Conservation (phyloP, 2,888 invertebrate genomes). For the Tanaodytes sp. region DNA sequence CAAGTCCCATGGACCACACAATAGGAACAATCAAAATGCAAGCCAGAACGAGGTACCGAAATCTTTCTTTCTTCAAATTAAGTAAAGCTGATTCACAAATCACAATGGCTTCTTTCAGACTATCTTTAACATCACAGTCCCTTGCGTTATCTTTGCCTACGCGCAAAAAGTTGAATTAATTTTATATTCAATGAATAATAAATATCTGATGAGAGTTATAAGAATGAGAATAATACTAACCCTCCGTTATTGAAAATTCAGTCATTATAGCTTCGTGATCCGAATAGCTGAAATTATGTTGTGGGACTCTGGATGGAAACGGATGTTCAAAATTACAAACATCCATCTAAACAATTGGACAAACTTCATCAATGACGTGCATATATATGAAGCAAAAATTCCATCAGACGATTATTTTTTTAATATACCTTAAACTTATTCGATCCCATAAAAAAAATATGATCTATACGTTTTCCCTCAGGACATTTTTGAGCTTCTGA, state of each 20-base stretch:
- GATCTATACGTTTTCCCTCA: constrained; percentile 92
- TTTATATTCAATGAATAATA: no score
- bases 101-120: constrained; percentile 76
- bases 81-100: constrained; percentile 77
- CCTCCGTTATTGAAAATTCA: constrained; percentile 66
- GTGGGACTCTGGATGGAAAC: constrained; percentile 82
- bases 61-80: constrained; percentile 74
- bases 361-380: no score
- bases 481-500: constrained; percentile 75
- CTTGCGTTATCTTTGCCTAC: constrained; percentile 57
- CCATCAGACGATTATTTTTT: not conserved
- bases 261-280: constrained; percentile 91
- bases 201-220: no score
- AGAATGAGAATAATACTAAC: no score
- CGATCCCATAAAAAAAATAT: constrained; percentile 82
- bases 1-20: constrained; percentile 66
- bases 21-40: constrained; percentile 74
- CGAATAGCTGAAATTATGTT: constrained; percentile 84
- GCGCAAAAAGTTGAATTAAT: no score
- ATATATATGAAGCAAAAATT: no score
- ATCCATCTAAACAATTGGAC: constrained; percentile 65
- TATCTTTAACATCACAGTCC: constrained; percentile 61
- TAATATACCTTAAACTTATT: constrained; percentile 62
- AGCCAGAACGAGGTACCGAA: constrained; percentile 75
- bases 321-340: constrained; percentile 80